Base-by-base conservation (phyloP, 2,113 vertebrate species). In the Dendrocopos noguchii region DNA sequence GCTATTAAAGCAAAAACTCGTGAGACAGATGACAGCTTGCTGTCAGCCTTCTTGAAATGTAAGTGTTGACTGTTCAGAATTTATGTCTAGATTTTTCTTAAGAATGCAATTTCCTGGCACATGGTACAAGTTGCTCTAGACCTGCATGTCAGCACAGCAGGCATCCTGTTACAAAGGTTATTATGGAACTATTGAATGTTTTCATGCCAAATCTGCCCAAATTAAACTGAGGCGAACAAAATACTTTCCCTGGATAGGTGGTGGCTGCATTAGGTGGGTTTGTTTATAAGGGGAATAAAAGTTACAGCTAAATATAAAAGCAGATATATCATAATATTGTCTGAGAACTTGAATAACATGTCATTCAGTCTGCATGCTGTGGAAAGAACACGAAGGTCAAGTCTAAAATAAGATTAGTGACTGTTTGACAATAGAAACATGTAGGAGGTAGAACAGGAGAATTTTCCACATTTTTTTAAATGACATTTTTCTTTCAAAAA, bases 391-490 rank as follows among this genome's bases (percentile, higher is more conserved):
- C 36, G 90, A 95, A 98, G 96, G 87, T 95, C 95, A 94, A 93
- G 94, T 95, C 97, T 98, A 98, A 98, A 98, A 98, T 98, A 98
- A 97, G 97, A 96, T 88, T 64, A 70, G 88, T 73, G 47, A 87
- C 96, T 94, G 94, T 96, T 97, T 90, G 95, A 96, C 96, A 97
- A 97, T 96, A 98, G 97, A 97, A 98, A 97, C 97, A 97, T 97
- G 96, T 95, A 95, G 94, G 97, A 97, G 94, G 94, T 92, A 93
- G 95, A 97, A 97, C 96, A 94, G 81, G 96, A 98, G 96, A 92
- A 91, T 86, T 97, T 97, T 96, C 97, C 96, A 98, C 92, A 93
- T 95, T 96, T 97, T 95, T 96, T 97, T 90, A 91, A 96, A 94
- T 81, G 68, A 95, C 84, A 89, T 66, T 95, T 84, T 95, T 90